Conservation (phyloP, 2,888 invertebrate genomes). For the Dicranocentrus wangi region DNA sequence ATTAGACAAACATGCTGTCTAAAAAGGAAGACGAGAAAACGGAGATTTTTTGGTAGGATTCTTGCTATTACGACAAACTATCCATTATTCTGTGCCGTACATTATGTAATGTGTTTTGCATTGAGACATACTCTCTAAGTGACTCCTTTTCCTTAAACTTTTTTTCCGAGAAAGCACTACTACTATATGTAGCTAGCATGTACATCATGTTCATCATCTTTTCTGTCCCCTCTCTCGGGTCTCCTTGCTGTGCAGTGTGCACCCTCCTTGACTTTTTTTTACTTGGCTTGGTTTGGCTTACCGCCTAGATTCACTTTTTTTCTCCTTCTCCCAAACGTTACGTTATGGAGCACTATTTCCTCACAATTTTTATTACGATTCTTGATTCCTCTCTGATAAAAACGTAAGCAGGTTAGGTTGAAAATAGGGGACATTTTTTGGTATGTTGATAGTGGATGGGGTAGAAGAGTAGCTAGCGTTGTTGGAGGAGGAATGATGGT, state of each 20-base stretch:
- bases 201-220: constrained; percentile 36
- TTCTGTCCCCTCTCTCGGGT: not conserved
- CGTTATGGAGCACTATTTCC: not conserved
- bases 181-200: not conserved
- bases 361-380: constrained; percentile 11
- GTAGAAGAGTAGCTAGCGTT: no score
- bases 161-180: not conserved
- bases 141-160: not conserved
- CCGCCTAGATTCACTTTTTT: constrained; percentile 19
- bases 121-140: constrained; percentile 3
- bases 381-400: constrained; percentile 9
- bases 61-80: constrained; percentile 38
- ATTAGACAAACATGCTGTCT: constrained; percentile 15
- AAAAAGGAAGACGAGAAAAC: not conserved
- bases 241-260: not conserved
- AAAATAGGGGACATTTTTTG: constrained; percentile 1
- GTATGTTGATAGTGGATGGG: not conserved
- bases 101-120: constrained; percentile 19
- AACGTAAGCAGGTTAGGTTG: constrained; percentile 30
- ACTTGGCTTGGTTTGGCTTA: constrained; percentile 15
- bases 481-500: constrained; percentile 26
- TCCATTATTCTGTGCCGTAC: constrained; percentile 28
- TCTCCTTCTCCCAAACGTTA: not conserved
- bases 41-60: constrained; percentile 26
- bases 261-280: constrained; percentile 23